A percentile compares a stretch with the other conserved stretches of the same genome.
Conservation (phyloP, 1,140 invertebrate species). For the Hyposmocoma kahamanoa region DNA sequence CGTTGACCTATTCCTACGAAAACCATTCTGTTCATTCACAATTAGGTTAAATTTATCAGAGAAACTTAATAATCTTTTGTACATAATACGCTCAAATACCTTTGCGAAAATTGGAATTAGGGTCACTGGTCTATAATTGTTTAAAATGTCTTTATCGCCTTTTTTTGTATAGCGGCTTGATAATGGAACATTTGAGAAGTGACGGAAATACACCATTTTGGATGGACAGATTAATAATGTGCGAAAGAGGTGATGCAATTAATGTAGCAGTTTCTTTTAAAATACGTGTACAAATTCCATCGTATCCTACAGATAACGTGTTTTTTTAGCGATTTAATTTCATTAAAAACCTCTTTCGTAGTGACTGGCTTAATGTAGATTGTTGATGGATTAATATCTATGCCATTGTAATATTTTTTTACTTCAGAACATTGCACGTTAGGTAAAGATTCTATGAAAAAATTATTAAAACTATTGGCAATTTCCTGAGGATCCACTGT, state of each 20-base stretch:
- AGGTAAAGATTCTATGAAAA: neutral
- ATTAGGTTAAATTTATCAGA: neutral
- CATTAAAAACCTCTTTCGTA: neutral
- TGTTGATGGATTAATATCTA: neutral
- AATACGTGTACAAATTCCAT: too few relatives aligned
- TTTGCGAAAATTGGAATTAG: neutral
- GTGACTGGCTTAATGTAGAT: neutral
- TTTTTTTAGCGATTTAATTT: too few relatives aligned
- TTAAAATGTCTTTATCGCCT: neutral
- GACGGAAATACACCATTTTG: too few relatives aligned
- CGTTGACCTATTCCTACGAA: neutral
- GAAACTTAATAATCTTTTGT: neutral
- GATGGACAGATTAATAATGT: too few relatives aligned
- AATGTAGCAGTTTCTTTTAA: too few relatives aligned
- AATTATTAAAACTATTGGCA: neutral
- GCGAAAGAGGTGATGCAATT: too few relatives aligned
- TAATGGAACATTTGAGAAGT: neutral
- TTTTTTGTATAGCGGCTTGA: constrained; percentile 1
- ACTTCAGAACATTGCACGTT: neutral
- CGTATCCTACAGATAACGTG: too few relatives aligned
- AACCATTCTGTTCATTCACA: neutral
- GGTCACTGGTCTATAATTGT: neutral
- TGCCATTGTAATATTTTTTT: neutral
- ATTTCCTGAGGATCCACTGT: neutral
- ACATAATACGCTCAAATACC: neutral